These are phyloP conservation scores for Sigmodon hispidus DNA, from an alignment of 2,113 vertebrate genomes.

Conservation along the genomic window DNA sequence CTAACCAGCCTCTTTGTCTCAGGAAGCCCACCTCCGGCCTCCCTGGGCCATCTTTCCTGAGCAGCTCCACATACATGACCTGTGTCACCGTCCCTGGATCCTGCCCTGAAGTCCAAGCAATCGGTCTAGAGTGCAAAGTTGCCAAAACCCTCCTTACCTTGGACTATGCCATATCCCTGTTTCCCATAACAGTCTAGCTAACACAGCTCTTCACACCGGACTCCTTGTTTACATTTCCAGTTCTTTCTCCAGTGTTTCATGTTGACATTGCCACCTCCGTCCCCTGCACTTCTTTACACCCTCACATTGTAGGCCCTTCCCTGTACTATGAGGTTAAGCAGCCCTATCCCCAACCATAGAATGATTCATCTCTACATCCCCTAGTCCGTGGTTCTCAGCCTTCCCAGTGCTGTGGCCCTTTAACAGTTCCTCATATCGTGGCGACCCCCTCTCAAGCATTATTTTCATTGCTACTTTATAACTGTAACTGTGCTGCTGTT, in stretches of 20 bases:
- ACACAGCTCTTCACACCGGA: not conserved
- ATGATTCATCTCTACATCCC: not conserved
- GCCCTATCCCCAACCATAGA: not conserved
- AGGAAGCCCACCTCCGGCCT: fast-evolving
- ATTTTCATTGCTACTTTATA: not conserved
- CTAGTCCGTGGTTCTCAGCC: not conserved
- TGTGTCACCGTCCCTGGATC: not conserved
- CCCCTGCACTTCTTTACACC: not conserved
- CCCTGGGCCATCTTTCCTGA: not conserved
- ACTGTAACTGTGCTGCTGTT: not conserved
- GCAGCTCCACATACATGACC: not conserved
- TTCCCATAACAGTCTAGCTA: not conserved
- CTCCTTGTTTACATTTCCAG: not conserved
- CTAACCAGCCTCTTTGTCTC: not conserved
- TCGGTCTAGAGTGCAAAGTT: not conserved
- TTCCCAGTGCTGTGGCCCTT: not conserved
- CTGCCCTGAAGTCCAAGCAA: not conserved
- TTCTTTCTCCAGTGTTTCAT: fast-evolving
- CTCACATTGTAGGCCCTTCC: not conserved
- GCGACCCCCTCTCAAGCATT: not conserved
- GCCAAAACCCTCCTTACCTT: not conserved
- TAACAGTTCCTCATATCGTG: not conserved
- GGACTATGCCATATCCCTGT: not conserved
- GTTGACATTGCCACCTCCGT: too few relatives aligned
- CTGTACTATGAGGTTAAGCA: not conserved